A percentile compares a stretch with the other conserved stretches of the same genome.
Conservation (phyloP, 92 coral and sea anemone species). For the Phenganax marumi region DNA sequence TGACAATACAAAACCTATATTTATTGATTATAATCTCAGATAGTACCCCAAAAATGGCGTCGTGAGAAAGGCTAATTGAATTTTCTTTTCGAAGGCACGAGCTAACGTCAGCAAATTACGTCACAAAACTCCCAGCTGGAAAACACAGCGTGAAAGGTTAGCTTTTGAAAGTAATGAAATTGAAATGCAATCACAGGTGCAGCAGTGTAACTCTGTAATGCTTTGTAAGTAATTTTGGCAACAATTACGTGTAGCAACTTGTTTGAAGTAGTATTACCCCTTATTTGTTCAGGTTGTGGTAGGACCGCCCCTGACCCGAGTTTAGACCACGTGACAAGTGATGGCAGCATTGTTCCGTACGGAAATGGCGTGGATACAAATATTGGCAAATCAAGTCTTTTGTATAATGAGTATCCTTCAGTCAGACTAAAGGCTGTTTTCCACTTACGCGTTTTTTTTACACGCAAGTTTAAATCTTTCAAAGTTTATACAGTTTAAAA, state of each 20-base stretch:
- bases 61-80: too few species aligned
- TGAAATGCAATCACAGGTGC: too few species aligned
- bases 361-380: conserved; percentile 69
- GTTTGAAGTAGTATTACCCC: background rate
- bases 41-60: too few species aligned
- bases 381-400: conserved; percentile 57
- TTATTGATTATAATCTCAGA: too few species aligned
- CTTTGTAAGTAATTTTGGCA: too few species aligned
- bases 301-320: conserved; percentile 83
- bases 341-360: conserved; percentile 82
- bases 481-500: too few species aligned
- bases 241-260: too few species aligned
- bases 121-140: conserved; percentile 87
- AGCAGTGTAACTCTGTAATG: too few species aligned
- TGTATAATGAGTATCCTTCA: conserved; percentile 99
- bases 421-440: background rate
- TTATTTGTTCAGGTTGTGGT: conserved; percentile 68
- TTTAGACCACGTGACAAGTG: conserved; percentile 52
- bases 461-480: too few species aligned
- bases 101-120: conserved; percentile 65
- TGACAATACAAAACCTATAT: too few species aligned
- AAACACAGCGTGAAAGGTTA: conserved; percentile 98
- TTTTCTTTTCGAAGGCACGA: conserved; percentile 70
- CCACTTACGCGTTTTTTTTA: too few species aligned
- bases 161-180: background rate